Conservation (phyloP, 1,140 invertebrate species). For the Drosophila lini region DNA sequence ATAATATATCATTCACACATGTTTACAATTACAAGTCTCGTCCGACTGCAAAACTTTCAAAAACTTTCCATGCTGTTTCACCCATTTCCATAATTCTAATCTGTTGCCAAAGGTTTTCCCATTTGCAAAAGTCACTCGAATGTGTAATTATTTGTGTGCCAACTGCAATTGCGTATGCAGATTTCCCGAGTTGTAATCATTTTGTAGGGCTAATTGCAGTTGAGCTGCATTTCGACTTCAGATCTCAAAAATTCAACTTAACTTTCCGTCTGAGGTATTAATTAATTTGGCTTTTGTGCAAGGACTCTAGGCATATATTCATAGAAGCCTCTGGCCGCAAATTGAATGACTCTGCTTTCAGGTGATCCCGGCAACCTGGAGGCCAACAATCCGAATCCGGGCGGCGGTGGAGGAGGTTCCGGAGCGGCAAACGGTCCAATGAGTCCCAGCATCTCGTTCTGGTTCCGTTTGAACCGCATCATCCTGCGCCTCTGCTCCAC, state of each 20-base stretch:
- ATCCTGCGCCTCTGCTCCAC: constrained; percentile 86
- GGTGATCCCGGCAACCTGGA: constrained; percentile 59
- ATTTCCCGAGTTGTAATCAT: constrained; percentile 8
- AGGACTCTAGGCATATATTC: constrained; percentile 3
- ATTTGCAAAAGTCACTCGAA: constrained; percentile 9
- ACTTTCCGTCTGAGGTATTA: constrained; percentile 23
- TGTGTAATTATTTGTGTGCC: constrained; percentile 29
- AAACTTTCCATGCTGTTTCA: background rate
- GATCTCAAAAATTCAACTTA: background rate
- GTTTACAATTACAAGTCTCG: constrained; percentile 24
- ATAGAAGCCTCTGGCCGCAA: constrained; percentile 6
- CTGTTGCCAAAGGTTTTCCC: background rate
- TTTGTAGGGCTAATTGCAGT: constrained; percentile 21
- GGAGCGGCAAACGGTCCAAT: constrained; percentile 52
- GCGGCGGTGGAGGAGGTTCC: constrained; percentile 39
- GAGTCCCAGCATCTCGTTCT: constrained; percentile 82
- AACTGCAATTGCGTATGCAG: background rate
- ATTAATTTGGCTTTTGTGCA: constrained; percentile 26
- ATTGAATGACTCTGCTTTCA: constrained; percentile 36
- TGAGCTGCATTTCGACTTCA: background rate
- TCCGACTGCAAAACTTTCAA: background rate
- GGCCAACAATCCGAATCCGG: constrained; percentile 61
- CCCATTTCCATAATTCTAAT: constrained; percentile 40
- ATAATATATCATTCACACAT: constrained; percentile 23
- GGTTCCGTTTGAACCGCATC: constrained; percentile 83